These are phyloP conservation scores for Spheniscus humboldti DNA, from an alignment of 2,797 vertebrate genomes.

Conservation along the genomic window DNA sequence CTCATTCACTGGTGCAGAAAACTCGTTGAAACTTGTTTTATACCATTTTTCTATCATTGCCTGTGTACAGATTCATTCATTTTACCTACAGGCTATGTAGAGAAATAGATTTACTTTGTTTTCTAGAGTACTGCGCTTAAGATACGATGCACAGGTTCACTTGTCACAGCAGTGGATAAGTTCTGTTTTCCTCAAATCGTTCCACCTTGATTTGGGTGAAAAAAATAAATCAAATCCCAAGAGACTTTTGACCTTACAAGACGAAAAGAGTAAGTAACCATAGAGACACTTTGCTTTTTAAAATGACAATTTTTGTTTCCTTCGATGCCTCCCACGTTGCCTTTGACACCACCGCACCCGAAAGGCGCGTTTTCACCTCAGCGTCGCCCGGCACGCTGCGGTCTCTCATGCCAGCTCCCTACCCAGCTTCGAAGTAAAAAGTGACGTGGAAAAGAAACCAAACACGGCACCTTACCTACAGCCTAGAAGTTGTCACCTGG, in stretches of 20 bases:
- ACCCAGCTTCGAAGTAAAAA: neutral
- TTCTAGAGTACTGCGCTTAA: neutral
- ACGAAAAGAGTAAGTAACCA: rapidly evolving
- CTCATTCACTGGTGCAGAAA: neutral
- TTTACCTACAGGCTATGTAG: neutral
- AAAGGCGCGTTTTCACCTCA: rapidly evolving
- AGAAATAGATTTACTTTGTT: neutral
- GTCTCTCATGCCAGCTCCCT: neutral
- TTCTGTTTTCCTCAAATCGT: neutral
- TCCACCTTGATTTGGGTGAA: neutral
- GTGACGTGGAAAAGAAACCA: neutral
- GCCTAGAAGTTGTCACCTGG: conserved; percentile 38
- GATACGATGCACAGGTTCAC: rapidly evolving
- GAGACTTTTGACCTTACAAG: neutral
- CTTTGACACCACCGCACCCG: neutral
- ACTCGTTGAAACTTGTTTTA: neutral
- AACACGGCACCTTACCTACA: conserved; percentile 62
- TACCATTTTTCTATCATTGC: neutral
- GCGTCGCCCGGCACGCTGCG: rapidly evolving
- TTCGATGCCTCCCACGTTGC: neutral
- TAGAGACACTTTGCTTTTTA: neutral
- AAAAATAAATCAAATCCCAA: neutral
- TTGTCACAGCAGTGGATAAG: neutral
- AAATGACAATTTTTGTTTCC: rapidly evolving
- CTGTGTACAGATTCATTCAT: neutral